Base-by-base conservation (phyloP, 1,140 invertebrate species). In the Drosophila nigrodunni region DNA sequence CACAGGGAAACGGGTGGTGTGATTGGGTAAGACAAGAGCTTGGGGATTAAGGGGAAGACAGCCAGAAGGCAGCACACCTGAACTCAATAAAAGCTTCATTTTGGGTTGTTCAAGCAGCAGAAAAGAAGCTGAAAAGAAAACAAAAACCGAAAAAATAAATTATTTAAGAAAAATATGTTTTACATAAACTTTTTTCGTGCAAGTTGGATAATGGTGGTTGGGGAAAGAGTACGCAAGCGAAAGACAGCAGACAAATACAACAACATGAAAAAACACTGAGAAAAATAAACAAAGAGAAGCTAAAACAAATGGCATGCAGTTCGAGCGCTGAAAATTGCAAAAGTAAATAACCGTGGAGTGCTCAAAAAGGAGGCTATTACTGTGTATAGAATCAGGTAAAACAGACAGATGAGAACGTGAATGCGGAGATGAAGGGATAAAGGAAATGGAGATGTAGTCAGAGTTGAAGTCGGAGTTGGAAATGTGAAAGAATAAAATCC, bases 161-260 rank as follows among this genome's bases (percentile, higher is more conserved):
- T 89, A 89, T 89, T 89, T 89, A 89, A 89, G 85, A 89, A 89
- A 88, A 89, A 89, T 89, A 89, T 89, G 85, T 89, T 89, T 89
- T 89, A 89, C 85, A 89, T 89, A 85, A 88, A 88, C 79, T 89
- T 88, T 82, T 71, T 73, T 47, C 61, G 46, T 67, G 62, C 41
- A 70, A 74, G 54, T 46, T 62, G 50, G 61, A 58, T 54, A 43
- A 70, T 60, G 25, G 2, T 30, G 25, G 25, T 4, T 30, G 25
- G 74, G 43, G 35, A 47, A 15, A 8, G 50, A 18, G 8, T 44
- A 13, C 21, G 4, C 25, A 30, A n/a, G 57, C 10, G 61, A 52
- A 15, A 67, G 21, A 41, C 10, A 73, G 10, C 13, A 61, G 55
- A 43, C 34, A 73, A 39, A n/a, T 44, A 59, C 37, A 47, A 18